Base-by-base conservation (phyloP, 2,888 invertebrate species). In the Tenthredo mesomela region DNA sequence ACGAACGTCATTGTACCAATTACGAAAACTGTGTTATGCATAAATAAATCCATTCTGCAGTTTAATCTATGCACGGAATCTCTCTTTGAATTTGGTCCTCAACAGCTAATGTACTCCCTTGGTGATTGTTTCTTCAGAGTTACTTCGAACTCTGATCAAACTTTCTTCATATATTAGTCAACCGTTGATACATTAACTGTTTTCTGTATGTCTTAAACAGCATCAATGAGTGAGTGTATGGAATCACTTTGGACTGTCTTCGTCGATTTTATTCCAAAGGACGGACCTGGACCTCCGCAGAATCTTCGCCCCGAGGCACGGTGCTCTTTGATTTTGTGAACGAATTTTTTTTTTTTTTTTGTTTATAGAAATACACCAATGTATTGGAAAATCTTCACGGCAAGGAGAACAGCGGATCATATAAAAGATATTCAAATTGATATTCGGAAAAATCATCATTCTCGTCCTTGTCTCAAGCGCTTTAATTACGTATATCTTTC, bases 21-120 rank as follows among this genome's bases (percentile, higher is more conserved):
- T 7, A n/a, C 73, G 43, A 37, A 21, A 18, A 25, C 18, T 21
- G n/a, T 29, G 61, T 61, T 25, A 61, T 25, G 25, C 4, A 61
- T 10, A 29, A 61, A 61, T 61, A 61, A 61, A 29, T 61, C 61
- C 61, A 21, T 61, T 25, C 25, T 29, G 25, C 61, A 61, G 61
- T 70, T n/a, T 37, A 70, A 37, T 18, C 70, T 33, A 37, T 70
- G 70, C 29, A 33, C 25, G 37, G 37, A 70, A 70, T 70, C 70
- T 9, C 33, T 9, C 18, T 33, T 61, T 12, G 15, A 33, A 47
- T 15, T 47, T 43, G n/a, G 1, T 47, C 29, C 37, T 70, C 37
- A 4, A 12, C 75, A 15, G 75, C 73, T 75, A 75, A 18, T 50
- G 10, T 25, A 47, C 73, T 6, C 25, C 47, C 9, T 47, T 33